Evolutionary conservation across 2,797 vertebrate species (phyloP), one percentile per base, ranked within the genome.

Genomic region (Melanogrammus aeglefinus): DNA sequence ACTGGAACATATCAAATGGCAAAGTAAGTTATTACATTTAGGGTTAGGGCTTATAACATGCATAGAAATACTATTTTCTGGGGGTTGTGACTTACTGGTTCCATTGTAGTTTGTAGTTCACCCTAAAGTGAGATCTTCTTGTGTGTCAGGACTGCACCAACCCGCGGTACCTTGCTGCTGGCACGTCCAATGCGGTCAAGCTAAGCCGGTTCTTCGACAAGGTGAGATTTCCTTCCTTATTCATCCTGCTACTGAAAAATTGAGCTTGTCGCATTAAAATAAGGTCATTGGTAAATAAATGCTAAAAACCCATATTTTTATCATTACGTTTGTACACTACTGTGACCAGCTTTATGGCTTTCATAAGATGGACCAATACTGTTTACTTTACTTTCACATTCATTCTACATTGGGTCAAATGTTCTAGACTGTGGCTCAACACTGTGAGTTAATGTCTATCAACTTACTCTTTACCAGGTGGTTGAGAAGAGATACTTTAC

Each of bases 191-290:
- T 81, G 98, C 98, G 81, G 98, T 99, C 86, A 99, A 99, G 88
- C 93, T 99, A 18, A 99, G 98, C 91, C 93, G 97, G 79, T 99
- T 99, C 88, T 99, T 98, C 93, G 98, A 99, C 94, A 99, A 99
- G 96, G 98, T 98, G 91, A 94, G 85, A 80, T 77, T 72, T 27
- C 51, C 0, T 2, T 21, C 2, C 1, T 13, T 0, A 21, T 75
- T 1, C 51, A 16, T 27, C 6, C 12, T 24, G 35, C 3, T 0
- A 27, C 3, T 1, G 7, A 35, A 38, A 33, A 12, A 36, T 4
- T 24, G 38, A 35, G n/a, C n/a, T n/a, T 12, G n/a, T n/a, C 57
- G 21, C 57, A n/a, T 66, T 24, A 24, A 57, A 57, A 57, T 57
- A 8, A 57, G n/a, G 51, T 21, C 21, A 21, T 57, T 57, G 13